Percentiles rank a stretch among this genome's conserved stretches.
Evolutionary conservation across 2,797 vertebrate genomes (phyloP).

Genomic region (Erethizon dorsatum): DNA sequence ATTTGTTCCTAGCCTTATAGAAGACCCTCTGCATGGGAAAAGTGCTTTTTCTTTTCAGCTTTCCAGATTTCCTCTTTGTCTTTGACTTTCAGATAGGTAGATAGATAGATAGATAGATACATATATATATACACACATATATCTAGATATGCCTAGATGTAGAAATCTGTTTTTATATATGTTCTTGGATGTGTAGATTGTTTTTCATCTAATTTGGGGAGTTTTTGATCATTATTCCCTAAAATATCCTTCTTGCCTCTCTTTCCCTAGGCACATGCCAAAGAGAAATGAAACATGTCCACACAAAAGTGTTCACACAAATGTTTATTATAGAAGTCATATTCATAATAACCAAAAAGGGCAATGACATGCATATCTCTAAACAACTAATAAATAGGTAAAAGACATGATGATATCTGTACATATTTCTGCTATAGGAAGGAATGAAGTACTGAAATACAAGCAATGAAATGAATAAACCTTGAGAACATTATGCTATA

Average conservation of each 20-base stretch:
- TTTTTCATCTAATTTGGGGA: background rate
- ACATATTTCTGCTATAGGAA: background rate
- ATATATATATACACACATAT: background rate
- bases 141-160: background rate
- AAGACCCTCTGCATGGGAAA: background rate
- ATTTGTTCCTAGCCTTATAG: background rate
- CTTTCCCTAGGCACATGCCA: background rate
- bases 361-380: background rate
- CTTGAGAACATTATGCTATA: background rate
- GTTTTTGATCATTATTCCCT: background rate
- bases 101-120: no score
- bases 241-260: background rate
- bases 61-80: background rate
- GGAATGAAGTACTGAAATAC: background rate
- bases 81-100: background rate
- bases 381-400: background rate
- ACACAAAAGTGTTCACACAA: background rate
- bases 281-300: background rate
- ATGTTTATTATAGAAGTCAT: background rate
- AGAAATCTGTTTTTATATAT: background rate
- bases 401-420: background rate
- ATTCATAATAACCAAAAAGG: background rate
- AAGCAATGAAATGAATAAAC: background rate
- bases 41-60: background rate
- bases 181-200: background rate